Evolutionary conservation across 2,113 vertebrate genomes (phyloP).

Genomic region (Crocuta crocuta): DNA sequence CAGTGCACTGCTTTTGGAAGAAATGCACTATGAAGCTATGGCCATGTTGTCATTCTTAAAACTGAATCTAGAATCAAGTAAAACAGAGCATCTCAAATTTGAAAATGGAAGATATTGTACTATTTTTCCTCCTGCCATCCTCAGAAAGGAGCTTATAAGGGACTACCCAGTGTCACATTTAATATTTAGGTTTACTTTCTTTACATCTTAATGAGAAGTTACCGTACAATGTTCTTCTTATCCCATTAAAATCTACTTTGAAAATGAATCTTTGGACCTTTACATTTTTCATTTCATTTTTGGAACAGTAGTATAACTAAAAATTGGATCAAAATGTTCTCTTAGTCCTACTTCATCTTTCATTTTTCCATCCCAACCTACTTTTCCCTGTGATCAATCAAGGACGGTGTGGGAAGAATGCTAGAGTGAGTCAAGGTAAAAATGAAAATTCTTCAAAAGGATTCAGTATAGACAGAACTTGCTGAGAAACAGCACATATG

Average conservation of each 20-base stretch:
- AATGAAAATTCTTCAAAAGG: conserved; percentile 32
- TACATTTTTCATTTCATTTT: conserved; percentile 56
- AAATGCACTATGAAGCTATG: conserved; percentile 43
- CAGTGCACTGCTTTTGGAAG: conserved; percentile 46
- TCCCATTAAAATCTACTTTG: conserved; percentile 3
- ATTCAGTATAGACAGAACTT: background rate
- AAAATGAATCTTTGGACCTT: conserved; percentile 25
- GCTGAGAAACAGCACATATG: background rate
- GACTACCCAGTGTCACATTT: background rate
- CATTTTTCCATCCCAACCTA: conserved; percentile 49
- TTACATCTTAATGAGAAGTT: conserved; percentile 15
- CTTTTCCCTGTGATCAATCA: conserved; percentile 65
- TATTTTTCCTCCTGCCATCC: background rate
- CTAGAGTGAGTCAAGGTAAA: conserved; percentile 18
- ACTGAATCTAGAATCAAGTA: conserved; percentile 41
- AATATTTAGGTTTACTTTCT: conserved; percentile 39
- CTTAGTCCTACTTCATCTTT: conserved; percentile 9
- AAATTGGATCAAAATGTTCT: conserved; percentile 56
- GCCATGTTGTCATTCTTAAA: conserved; percentile 25
- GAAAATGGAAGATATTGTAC: background rate
- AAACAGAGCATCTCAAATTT: conserved; percentile 27
- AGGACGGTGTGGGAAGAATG: background rate
- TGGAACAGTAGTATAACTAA: background rate
- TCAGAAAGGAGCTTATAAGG: background rate
- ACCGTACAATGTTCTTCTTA: background rate